These are phyloP conservation scores for Papilio machaon DNA, from an alignment of 1,140 invertebrate species.

Conservation along the genomic window DNA sequence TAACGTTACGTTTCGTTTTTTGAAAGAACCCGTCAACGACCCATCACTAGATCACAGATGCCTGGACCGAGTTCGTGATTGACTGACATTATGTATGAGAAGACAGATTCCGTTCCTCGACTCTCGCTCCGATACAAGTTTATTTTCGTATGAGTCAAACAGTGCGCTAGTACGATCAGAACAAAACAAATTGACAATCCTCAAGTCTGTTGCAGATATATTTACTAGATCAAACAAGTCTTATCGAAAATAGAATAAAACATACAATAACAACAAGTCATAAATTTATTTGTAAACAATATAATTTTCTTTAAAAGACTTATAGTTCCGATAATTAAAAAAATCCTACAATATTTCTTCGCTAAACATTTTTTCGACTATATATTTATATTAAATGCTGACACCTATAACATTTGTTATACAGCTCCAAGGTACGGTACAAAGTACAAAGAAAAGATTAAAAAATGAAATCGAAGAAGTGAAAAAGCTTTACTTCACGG, in stretches of 20 bases:
- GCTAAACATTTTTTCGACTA: too few species aligned
- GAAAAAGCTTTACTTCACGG: slow-evolving; percentile 26
- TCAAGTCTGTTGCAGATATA: slow-evolving; percentile 14
- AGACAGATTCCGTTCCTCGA: slow-evolving; percentile 35
- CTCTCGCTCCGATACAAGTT: slow-evolving; percentile 41
- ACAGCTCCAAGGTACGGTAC: neutral
- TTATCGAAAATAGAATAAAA: neutral
- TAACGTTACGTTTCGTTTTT: neutral
- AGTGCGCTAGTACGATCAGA: slow-evolving; percentile 48
- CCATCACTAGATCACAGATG: slow-evolving; percentile 10
- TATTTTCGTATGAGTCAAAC: slow-evolving; percentile 52
- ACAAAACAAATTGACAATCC: slow-evolving; percentile 51
- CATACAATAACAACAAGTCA: neutral
- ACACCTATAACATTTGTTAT: too few species aligned
- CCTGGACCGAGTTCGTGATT: slow-evolving; percentile 13
- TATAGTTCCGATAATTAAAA: too few species aligned
- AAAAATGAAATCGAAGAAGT: neutral
- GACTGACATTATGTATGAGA: slow-evolving; percentile 36
- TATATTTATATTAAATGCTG: too few species aligned
- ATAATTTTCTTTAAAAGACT: too few species aligned
- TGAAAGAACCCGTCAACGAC: neutral
- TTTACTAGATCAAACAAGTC: neutral
- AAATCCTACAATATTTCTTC: too few species aligned
- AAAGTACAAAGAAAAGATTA: neutral
- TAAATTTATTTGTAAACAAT: neutral